Evolutionary conservation across 2,113 vertebrate genomes (phyloP), one percentile per base, ranked within the genome.

Genomic region (Poeciliopsis prolifica): DNA sequence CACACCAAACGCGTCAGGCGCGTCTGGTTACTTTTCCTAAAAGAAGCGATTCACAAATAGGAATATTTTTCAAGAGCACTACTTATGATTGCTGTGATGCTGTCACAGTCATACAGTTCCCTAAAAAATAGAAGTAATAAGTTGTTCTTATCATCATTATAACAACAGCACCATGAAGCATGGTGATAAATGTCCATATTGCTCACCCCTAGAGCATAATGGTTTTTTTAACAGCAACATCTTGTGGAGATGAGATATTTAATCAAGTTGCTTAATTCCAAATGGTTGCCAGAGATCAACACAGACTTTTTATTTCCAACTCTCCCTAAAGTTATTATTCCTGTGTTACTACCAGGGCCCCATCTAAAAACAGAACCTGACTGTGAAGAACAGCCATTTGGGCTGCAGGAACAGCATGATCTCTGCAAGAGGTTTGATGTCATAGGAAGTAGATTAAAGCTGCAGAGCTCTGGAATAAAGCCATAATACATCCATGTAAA

Each of bases 401-500:
- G 67, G 76, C 87, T 86, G 85, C 83, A 87, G 83, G 79, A 83
- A 85, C 82, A 88, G 87, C 79, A 83, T 40, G 26, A 68, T 74
- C 80, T 70, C 22, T 58, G 17, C 1, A 10, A 58, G 80, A 81
- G 81, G 86, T 66, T 88, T 88, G 80, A 91, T 84, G 83, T 90
- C 68, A 80, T 74, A 78, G 77, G 86, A 71, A 81, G 81, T 75
- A 83, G 75, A 87, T 89, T 90, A 85, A 85, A 80, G 61, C 73
- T 67, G 61, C 82, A 87, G 75, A 82, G 11, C 65, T 64, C 19
- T 29, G 78, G 78, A 87, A 78, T 68, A 65, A 70, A 71, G 78
- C 77, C 68, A 67, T 87, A 82, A 89, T 88, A 87, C 79, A 87
- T 64, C 79, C 77, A 81, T 83, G 75, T 80, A 71, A 84, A 86